A percentile compares a stretch with the other conserved stretches of the same genome.
phyloP scores from a whole-genome alignment of 2,113 vertebrate species.

The Laterallus jamaicensis region DNA sequence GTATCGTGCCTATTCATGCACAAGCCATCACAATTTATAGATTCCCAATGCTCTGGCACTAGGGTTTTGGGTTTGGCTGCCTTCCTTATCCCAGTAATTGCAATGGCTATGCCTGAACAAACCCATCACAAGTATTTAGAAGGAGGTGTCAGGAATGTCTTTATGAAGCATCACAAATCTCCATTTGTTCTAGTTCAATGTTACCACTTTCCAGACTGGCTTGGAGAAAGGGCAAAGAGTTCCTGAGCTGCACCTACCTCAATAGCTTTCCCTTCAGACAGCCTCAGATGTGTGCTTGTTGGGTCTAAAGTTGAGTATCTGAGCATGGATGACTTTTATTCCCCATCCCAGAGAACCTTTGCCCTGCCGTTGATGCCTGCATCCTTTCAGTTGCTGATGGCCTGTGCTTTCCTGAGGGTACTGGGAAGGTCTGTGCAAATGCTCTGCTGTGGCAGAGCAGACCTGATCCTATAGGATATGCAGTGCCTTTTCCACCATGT shows the following conservation, averaged over 20 bases:
- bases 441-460: not conserved
- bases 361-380: not conserved
- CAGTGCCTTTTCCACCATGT: not conserved
- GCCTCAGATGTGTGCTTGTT: not conserved
- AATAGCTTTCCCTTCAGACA: not conserved
- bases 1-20: not conserved
- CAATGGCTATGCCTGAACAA: not conserved
- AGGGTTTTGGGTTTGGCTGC: not conserved
- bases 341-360: not conserved
- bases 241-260: not conserved
- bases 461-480: not conserved
- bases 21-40: not conserved
- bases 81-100: not conserved
- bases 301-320: not conserved
- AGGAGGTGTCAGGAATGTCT: not conserved
- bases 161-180: not conserved
- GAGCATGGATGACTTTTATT: not conserved
- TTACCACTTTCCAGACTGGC: not conserved
- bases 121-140: not conserved
- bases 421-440: not conserved
- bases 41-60: not conserved
- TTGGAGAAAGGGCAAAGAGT: not conserved
- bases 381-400: not conserved
- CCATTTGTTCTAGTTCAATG: accelerated
- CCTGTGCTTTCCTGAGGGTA: not conserved